Evolutionary conservation across 1,140 invertebrate species (phyloP).

Genomic region (Plodia interpunctella): DNA sequence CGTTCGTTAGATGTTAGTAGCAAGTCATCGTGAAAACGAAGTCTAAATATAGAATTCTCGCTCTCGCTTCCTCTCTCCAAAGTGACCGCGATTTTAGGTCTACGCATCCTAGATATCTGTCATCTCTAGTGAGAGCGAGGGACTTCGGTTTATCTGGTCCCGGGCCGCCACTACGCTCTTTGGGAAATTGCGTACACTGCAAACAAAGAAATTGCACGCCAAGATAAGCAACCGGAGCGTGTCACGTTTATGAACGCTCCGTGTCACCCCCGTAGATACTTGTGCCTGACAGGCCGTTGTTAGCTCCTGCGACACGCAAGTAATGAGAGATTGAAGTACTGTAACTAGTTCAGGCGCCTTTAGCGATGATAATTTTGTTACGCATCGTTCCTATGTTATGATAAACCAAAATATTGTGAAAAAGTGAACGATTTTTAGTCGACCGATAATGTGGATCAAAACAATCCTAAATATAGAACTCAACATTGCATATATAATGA

Average conservation of each 20-base stretch:
- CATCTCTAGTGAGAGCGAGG: constrained; percentile 39
- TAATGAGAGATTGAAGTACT: background rate
- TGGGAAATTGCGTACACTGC: constrained; percentile 65
- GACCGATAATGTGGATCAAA: background rate
- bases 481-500: background rate
- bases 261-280: constrained; percentile 20
- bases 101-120: constrained; percentile 47
- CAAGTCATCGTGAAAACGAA: no score
- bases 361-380: no score
- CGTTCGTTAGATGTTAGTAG: no score
- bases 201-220: constrained; percentile 66
- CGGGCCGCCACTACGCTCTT: constrained; percentile 36
- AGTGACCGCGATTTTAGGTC: constrained; percentile 8
- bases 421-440: no score
- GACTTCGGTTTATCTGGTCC: constrained; percentile 45
- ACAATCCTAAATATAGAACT: no score
- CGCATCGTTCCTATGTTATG: no score
- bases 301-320: background rate
- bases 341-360: no score
- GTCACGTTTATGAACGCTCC: constrained; percentile 45
- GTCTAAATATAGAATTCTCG: no score
- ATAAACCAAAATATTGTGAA: no score
- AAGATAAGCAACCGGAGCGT: constrained; percentile 50
- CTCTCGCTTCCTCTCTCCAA: background rate
- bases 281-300: constrained; percentile 9